Evolutionary conservation across 2,888 invertebrate genomes (phyloP), one percentile per base, ranked within the genome.

Genomic region (Nipponacmea schrenckii): DNA sequence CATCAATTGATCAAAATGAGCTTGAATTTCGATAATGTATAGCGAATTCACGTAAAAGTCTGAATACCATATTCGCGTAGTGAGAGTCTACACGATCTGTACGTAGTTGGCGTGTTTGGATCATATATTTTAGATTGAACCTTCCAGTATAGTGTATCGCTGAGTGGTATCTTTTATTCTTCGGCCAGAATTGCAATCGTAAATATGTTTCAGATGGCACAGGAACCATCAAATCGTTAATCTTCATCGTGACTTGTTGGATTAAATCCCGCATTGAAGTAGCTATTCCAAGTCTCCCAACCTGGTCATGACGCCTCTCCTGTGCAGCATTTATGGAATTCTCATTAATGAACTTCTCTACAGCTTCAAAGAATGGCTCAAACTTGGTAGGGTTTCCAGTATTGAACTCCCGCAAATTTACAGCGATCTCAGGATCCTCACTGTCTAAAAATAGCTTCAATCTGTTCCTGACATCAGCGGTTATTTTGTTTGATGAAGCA

Each of bases 131-230:
- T 2, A 73, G 46, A 67, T 72, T 66, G 17, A 73, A 70, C 20
- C 20, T 63, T 15, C 72, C 69, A 14, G 69, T 74, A 50, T 74
- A 73, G n/a, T 69, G 46, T 14, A 64, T 24, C 27, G 74, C 74
- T 67, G 67, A 62, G n/a, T 70, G 62, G 20, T 63, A 39, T 39
- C 62, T 70, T n/a, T 67, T 66, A 50, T 72, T 69, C n/a, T 62
- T 69, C 14, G 74, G 74, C 64, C 68, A 72, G 69, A 74, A 72
- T 27, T 72, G 72, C 17, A 72, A 48, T 17, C 74, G n/a, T 8
- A 75, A 26, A 64, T 70, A 75, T 20, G 69, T 44, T 31, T 64
- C 68, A 68, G 39, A 62, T 17, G 75, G 75, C 39, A 73, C 48
- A 26, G 26, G 64, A 17, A 63, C 10, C 17, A 20, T 50, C 20